phyloP scores from a whole-genome alignment of 2,797 vertebrate species.

The Siniperca scherzeri region DNA sequence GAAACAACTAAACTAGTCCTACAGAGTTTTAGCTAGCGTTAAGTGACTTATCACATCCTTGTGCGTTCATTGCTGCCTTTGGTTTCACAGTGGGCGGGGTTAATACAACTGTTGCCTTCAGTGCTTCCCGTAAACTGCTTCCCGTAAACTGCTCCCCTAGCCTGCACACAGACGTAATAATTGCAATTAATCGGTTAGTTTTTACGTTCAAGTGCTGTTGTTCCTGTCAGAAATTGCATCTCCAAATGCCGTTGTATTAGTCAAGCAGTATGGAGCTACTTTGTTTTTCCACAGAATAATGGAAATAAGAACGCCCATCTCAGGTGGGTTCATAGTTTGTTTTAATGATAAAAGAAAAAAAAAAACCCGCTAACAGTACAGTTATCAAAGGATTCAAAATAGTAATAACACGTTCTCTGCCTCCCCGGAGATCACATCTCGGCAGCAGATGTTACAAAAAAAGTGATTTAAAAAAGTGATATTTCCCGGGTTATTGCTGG shows the following conservation, averaged over 20 bases:
- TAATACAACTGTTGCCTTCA: constrained; percentile 27
- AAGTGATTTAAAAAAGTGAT: not conserved
- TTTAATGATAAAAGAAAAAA: not conserved
- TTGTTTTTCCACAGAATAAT: not conserved
- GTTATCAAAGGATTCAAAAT: not conserved
- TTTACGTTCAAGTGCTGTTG: not conserved
- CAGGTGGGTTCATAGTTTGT: not conserved
- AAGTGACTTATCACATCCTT: constrained; percentile 34
- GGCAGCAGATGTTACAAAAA: not conserved
- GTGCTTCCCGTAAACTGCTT: not conserved
- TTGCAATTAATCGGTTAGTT: not conserved
- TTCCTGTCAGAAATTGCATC: not conserved
- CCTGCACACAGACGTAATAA: not conserved
- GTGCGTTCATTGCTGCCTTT: constrained; percentile 22
- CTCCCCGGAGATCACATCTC: not conserved
- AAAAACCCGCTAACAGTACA: not conserved
- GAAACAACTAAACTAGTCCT: constrained; percentile 22
- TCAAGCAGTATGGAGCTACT: not conserved
- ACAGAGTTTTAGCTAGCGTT: constrained; percentile 19
- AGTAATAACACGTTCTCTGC: accelerated
- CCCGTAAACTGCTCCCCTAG: not conserved
- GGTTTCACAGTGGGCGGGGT: constrained; percentile 65
- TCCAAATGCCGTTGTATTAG: not conserved
- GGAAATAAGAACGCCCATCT: not conserved
- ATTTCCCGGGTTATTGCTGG: not conserved